A percentile compares a stretch with the other conserved stretches of the same genome.
Evolutionary conservation across 2,797 vertebrate genomes (phyloP).

Genomic region (Falco concolor): DNA sequence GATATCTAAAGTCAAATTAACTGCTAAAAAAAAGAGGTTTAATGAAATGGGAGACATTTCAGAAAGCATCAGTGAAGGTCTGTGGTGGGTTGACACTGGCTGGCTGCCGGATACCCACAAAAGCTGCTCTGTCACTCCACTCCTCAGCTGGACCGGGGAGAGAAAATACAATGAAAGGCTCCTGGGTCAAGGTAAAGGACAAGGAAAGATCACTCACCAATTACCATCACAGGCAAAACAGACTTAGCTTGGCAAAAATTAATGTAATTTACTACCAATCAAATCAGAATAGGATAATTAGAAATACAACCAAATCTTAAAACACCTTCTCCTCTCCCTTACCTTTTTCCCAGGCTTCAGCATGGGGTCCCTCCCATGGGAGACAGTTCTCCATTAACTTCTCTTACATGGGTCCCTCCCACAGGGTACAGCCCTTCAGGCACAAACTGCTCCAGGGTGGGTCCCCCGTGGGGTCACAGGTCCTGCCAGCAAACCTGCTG

Average conservation of each 20-base stretch:
- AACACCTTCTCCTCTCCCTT: rapidly evolving
- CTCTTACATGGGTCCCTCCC: too few relatives aligned
- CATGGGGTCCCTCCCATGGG: too few relatives aligned
- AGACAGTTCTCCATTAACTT: too few relatives aligned
- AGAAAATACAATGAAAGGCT: background rate
- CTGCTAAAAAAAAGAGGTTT: background rate
- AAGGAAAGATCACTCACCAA: background rate
- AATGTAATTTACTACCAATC: background rate
- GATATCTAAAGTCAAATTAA: background rate
- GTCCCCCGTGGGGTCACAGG: too few relatives aligned
- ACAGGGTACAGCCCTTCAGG: too few relatives aligned
- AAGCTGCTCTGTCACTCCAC: background rate
- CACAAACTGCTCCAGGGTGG: too few relatives aligned
- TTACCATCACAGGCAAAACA: rapidly evolving
- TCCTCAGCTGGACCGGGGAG: background rate
- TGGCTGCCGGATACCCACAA: background rate
- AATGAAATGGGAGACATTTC: background rate
- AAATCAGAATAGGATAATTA: background rate
- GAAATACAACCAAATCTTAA: background rate
- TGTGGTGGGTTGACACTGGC: background rate
- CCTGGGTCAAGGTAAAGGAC: rapidly evolving
- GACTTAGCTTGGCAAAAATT: background rate
- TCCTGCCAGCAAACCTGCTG: too few relatives aligned
- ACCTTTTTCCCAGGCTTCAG: background rate
- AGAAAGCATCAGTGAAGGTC: background rate